A percentile compares a stretch with the other conserved stretches of the same genome.
These are phyloP conservation scores for Hypothenemus hampei DNA, from an alignment of 1,140 invertebrate species.

Conservation along the genomic window DNA sequence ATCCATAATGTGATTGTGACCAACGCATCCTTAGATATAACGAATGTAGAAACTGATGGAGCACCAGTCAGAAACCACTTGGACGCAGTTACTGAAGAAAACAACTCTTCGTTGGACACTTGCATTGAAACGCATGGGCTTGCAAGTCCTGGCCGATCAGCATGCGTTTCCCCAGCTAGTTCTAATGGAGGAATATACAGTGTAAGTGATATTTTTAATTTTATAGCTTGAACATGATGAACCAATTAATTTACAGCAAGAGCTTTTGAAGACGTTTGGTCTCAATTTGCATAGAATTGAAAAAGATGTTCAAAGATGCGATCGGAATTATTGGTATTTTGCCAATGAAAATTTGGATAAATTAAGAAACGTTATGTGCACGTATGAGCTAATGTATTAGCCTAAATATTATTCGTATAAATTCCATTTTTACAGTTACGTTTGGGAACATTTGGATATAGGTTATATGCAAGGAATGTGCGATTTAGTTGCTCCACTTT, in stretches of 20 bases:
- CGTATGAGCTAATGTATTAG: constrained; percentile 63
- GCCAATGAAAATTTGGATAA: constrained; percentile 84
- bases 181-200: constrained; percentile 84
- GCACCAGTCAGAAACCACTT: constrained; percentile 34
- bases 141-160: constrained; percentile 49
- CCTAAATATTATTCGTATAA: not conserved
- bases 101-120: constrained; percentile 38
- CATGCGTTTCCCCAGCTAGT: constrained; percentile 72
- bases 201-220: constrained; percentile 50
- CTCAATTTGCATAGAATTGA: constrained; percentile 91
- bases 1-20: constrained; percentile 59
- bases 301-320: constrained; percentile 93
- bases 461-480: constrained; percentile 95
- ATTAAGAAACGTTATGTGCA: constrained; percentile 94
- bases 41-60: constrained; percentile 42
- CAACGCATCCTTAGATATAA: constrained; percentile 59
- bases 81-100: constrained; percentile 42
- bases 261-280: constrained; percentile 81
- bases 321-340: constrained; percentile 91
- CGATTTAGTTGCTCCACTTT: constrained; percentile 85
- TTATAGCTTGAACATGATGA: not conserved
- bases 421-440: constrained; percentile 58
- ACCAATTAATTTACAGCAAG: constrained; percentile 52
- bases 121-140: constrained; percentile 41
- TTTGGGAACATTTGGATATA: constrained; percentile 89